Conservation (phyloP, 2,113 vertebrate species). For the Cariama cristata region DNA sequence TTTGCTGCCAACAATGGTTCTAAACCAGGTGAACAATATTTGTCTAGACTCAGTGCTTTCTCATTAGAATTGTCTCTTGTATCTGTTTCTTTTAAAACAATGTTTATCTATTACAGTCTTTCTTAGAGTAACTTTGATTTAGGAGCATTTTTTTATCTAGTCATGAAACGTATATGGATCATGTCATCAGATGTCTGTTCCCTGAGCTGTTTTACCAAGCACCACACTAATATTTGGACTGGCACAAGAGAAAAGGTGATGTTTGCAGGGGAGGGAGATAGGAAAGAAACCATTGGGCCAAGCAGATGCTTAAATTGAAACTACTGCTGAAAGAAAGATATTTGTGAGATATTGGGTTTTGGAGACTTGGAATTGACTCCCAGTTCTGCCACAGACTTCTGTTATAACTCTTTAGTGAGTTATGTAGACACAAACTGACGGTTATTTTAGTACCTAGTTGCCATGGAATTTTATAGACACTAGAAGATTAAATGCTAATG, state of each 20-base stretch:
- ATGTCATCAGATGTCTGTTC: background rate
- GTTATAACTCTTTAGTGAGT: background rate
- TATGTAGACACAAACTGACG: background rate
- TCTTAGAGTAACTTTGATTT: background rate
- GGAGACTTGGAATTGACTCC: background rate
- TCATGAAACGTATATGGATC: background rate
- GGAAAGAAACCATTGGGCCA: background rate
- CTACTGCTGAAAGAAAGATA: background rate
- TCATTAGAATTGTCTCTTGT: background rate
- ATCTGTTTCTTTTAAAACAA: background rate
- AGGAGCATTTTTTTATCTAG: background rate
- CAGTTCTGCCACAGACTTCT: background rate
- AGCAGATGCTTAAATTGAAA: background rate
- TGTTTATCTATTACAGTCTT: background rate
- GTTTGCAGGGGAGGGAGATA: background rate
- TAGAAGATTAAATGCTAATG: background rate
- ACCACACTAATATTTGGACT: background rate
- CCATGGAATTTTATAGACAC: background rate
- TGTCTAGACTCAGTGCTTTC: background rate
- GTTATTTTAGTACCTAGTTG: background rate
- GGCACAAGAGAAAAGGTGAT: background rate
- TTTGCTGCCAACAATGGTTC: background rate
- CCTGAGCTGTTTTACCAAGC: background rate
- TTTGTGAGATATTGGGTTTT: accelerated
- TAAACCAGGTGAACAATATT: background rate